Evolutionary conservation across 2,888 invertebrate genomes (phyloP), one percentile per base, ranked within the genome.

Genomic region (Drosophila paracracens): DNA sequence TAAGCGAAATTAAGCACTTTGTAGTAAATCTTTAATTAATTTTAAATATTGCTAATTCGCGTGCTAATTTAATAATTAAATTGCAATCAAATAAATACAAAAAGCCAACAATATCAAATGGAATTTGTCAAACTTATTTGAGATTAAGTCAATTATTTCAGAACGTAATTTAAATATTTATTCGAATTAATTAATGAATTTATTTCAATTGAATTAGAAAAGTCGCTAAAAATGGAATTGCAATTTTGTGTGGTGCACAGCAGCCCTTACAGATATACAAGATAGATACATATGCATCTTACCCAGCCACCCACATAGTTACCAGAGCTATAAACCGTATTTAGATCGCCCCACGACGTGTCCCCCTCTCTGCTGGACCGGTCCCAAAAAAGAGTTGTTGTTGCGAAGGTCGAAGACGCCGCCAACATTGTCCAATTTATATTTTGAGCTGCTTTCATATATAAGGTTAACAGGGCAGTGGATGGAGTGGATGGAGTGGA

Each of bases 361-460:
- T 58, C 33, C 35, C 50, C 58, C 11, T n/a, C 21, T 29, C 56
- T 56, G 11, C 8, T 29, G 25, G 36, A 35, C 29, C 13, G 36
- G 18, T 18, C 6, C 36, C 27, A 52, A 52, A 52, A 29, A 29
- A 52, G 52, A 18, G 66, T 36, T 66, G 43, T 62, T 68, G 81
- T 73, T 74, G 82, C 51, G 74, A 46, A 81, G 83, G 89, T 79
- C 81, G 81, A 83, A 84, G 83, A 79, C 72, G 74, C 79, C 63
- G 66, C 71, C 73, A 79, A 76, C 76, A 81, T 81, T 81, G 76
- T 80, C 85, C 85, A 84, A 89, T 89, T 89, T 89, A 78, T 80
- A 83, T 84, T 80, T 86, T 54, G 63, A 70, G 54, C 62, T 63
- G 76, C 69, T 68, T 58, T 68, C 71, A 71, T 59, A 71, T 56